phyloP scores from a whole-genome alignment of 2,888 invertebrate genomes.

The Drosophila meridionalis region DNA sequence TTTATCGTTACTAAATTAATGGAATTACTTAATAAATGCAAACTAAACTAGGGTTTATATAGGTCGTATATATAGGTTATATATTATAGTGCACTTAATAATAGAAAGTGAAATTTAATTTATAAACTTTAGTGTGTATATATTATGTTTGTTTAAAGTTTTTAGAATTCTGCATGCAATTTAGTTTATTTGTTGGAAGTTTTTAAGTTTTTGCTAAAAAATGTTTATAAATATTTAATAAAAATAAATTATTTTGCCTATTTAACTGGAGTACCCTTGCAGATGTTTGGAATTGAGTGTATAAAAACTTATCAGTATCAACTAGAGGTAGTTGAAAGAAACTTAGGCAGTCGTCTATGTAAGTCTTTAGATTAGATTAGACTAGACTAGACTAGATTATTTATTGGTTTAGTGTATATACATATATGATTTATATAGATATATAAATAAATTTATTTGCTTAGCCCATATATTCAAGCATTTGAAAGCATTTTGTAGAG shows the following conservation, averaged over 20 bases:
- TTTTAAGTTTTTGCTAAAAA: not conserved
- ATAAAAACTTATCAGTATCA: too few species aligned
- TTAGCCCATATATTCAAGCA: too few species aligned
- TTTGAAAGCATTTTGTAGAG: too few species aligned
- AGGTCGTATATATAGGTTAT: not conserved
- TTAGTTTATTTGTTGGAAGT: not conserved
- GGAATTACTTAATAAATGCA: not conserved
- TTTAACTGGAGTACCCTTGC: not conserved
- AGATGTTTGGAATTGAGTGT: not conserved
- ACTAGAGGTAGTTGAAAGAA: too few species aligned
- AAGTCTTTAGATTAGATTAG: too few species aligned
- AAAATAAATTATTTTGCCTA: too few species aligned
- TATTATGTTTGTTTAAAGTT: not conserved
- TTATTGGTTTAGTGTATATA: too few species aligned
- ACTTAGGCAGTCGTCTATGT: too few species aligned
- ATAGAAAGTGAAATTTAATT: not conserved
- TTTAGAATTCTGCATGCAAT: constrained; percentile 23
- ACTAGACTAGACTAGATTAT: too few species aligned
- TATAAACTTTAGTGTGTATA: not conserved
- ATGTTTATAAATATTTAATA: not conserved
- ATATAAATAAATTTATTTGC: too few species aligned
- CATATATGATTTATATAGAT: too few species aligned
- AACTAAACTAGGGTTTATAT: constrained; percentile 11
- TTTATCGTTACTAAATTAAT: constrained; percentile 28
- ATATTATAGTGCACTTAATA: not conserved